These are phyloP conservation scores for Cinara cedri DNA, from an alignment of 2,888 invertebrate genomes.

Conservation along the genomic window DNA sequence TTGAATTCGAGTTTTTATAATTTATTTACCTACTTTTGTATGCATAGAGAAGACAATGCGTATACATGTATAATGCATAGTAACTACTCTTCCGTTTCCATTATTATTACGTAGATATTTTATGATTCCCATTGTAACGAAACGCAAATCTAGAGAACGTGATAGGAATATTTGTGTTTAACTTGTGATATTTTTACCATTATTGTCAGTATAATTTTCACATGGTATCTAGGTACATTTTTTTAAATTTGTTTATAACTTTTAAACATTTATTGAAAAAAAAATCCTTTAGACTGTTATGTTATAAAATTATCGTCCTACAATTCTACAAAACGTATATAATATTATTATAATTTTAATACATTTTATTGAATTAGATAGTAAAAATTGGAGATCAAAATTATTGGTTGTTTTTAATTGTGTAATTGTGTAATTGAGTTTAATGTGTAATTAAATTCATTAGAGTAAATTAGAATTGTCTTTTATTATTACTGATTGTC, in stretches of 20 bases:
- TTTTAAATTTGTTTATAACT: not conserved
- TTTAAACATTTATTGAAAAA: not conserved
- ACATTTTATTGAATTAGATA: too few species aligned
- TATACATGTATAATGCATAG: too few species aligned
- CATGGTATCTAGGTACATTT: not conserved
- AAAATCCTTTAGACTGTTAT: not conserved
- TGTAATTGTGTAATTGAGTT: too few species aligned
- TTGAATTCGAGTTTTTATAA: not conserved
- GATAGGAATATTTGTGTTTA: not conserved
- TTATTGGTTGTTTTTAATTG: too few species aligned
- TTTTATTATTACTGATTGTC: too few species aligned
- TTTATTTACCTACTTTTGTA: conserved; percentile 28
- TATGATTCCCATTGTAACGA: conserved; percentile 19
- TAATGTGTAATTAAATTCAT: too few species aligned
- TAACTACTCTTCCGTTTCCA: conserved; percentile 6
- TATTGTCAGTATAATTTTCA: conserved; percentile 10
- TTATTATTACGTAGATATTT: not conserved
- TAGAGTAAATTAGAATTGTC: too few species aligned
- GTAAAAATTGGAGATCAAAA: too few species aligned
- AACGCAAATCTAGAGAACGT: not conserved
- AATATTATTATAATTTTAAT: too few species aligned
- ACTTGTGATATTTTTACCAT: not conserved
- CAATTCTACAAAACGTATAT: not conserved
- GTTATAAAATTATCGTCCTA: not conserved
- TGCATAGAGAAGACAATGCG: conserved; percentile 40